A percentile compares a stretch with the other conserved stretches of the same genome.
These are phyloP conservation scores for Ranitomeya variabilis DNA, from an alignment of 2,113 vertebrate species.

Conservation along the genomic window DNA sequence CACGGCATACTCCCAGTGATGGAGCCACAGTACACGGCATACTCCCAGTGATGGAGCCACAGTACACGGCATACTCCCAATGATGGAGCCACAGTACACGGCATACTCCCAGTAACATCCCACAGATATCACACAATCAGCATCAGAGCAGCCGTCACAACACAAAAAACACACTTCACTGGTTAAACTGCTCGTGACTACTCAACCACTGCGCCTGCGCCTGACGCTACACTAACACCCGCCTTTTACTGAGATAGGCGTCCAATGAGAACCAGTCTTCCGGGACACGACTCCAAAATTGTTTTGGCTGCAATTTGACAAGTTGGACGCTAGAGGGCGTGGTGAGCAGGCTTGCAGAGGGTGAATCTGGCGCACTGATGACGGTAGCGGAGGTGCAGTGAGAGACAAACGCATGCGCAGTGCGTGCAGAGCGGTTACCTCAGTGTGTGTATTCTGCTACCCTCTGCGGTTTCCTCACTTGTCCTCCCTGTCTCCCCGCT, in stretches of 20 bases:
- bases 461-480: background rate
- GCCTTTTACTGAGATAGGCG: background rate
- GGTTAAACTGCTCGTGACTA: background rate
- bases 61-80: too few species aligned
- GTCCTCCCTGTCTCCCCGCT: background rate
- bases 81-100: too few species aligned
- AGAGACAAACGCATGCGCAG: slow-evolving; percentile 19
- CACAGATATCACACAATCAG: background rate
- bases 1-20: too few species aligned
- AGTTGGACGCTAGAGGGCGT: background rate
- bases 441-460: background rate
- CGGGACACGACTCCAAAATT: background rate
- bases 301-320: background rate
- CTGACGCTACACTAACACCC: background rate
- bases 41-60: too few species aligned
- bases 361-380: slow-evolving; percentile 32
- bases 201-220: background rate
- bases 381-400: slow-evolving; percentile 21
- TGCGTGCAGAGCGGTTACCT: background rate
- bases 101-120: too few species aligned
- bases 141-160: background rate
- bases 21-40: too few species aligned
- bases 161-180: background rate
- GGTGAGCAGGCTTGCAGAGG: background rate
- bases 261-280: background rate